Evolutionary conservation across 2,113 vertebrate genomes (phyloP), one percentile per base, ranked within the genome.

Genomic region (Pandion haliaetus): DNA sequence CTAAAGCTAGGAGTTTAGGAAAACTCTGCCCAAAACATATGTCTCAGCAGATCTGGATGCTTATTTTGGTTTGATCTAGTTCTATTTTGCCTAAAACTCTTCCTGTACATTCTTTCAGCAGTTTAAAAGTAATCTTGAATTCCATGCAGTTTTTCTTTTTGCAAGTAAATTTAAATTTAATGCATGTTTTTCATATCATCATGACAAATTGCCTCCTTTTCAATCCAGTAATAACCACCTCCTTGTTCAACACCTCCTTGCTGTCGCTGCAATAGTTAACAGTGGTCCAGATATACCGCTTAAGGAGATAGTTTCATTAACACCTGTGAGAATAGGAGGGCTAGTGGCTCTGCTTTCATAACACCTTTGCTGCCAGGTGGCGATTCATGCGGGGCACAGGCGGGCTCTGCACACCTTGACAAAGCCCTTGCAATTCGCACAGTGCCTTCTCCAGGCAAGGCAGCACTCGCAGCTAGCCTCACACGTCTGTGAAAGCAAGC

Each of bases 21-120:
- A 90, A 88, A 73, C 71, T 52, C 78, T 87, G 87, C 74, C 78
- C 74, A 87, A 95, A 95, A 90, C 84, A 79, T 69, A 28, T 44
- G 85, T 80, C 87, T 95, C 91, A 93, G 90, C 93, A 94, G 74
- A 87, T 95, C 84, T 73, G 84, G 86, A 93, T 2, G 20, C 67
- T 77, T 95, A 76, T 34, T 90, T 95, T 77, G 73, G 84, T 82
- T 91, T 91, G 58, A 94, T 72, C 84, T 62, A 59, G 62, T 87
- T 94, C 95, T 69, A 87, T 82, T 93, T 95, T 77, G 79, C 88
- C 93, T 95, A 90, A 59, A 95, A 94, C 86, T 90, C 72, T 94
- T 90, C 49, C 63, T 10, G 0, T 55, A 80, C 59, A 36, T 87
- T 94, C 70, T 83, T 95, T 87, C 62, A 94, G 86, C 81, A 90